Percentiles rank a stretch among this genome's conserved stretches.
phyloP scores from a whole-genome alignment of 2,888 invertebrate genomes.

The Pomacea canaliculata region DNA sequence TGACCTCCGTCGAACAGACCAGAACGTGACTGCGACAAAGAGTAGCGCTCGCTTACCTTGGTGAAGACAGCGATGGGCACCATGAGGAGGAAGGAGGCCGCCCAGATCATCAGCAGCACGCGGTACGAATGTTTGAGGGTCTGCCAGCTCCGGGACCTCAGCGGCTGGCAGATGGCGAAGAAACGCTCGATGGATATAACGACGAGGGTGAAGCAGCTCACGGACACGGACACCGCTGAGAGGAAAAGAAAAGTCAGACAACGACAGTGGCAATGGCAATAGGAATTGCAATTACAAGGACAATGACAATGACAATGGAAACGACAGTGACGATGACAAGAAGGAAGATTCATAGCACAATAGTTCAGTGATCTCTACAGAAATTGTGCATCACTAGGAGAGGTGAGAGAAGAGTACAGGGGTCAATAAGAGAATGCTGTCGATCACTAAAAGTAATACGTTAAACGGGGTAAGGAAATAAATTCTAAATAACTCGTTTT shows the following conservation, averaged over 20 bases:
- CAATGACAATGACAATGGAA: background rate
- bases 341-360: background rate
- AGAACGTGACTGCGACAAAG: too few relatives aligned
- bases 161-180: conserved; percentile 83
- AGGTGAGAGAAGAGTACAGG: too few relatives aligned
- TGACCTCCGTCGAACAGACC: too few relatives aligned
- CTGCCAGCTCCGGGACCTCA: conserved; percentile 82
- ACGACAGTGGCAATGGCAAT: background rate
- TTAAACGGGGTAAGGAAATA: too few relatives aligned
- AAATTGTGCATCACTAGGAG: background rate
- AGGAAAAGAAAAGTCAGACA: conserved; percentile 18
- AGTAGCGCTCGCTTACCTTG: conserved; percentile 22
- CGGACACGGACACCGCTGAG: conserved; percentile 81
- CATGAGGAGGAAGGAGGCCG: conserved; percentile 77
- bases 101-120: conserved; percentile 67
- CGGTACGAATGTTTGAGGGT: conserved; percentile 80
- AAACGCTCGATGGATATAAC: conserved; percentile 84
- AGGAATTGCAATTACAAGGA: background rate
- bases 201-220: conserved; percentile 82
- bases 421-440: too few relatives aligned
- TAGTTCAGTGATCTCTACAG: background rate
- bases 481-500: too few relatives aligned
- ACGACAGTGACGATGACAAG: background rate
- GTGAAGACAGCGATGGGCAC: conserved; percentile 75
- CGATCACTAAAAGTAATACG: too few relatives aligned